Percentiles rank a stretch among this genome's conserved stretches.
Conservation (phyloP, 1,140 invertebrate genomes). For the Ostrea denselamellosa region DNA sequence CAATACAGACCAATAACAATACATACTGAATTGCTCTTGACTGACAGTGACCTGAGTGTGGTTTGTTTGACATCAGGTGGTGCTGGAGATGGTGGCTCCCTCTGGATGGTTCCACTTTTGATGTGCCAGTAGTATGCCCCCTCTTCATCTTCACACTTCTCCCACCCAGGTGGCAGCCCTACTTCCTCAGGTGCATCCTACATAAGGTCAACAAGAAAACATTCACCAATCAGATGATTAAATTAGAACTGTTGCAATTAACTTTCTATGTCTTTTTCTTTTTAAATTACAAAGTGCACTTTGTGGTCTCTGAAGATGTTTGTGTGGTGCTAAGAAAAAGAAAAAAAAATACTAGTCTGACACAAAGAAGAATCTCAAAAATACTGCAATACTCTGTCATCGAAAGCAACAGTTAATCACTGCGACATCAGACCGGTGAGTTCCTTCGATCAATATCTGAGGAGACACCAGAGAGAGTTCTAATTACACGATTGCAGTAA, state of each 20-base stretch:
- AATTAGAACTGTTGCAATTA: background rate
- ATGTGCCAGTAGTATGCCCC: constrained; percentile 99
- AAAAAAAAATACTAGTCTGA: background rate
- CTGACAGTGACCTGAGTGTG: constrained; percentile 67
- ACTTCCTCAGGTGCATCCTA: constrained; percentile 40
- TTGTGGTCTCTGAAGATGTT: background rate
- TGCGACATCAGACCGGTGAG: background rate
- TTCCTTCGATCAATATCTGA: background rate
- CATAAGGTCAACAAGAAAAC: background rate
- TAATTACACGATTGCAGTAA: constrained; percentile 27
- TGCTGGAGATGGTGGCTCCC: constrained; percentile 87
- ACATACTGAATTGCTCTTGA: constrained; percentile 70
- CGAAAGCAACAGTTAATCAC: constrained; percentile 33
- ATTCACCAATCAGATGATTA: background rate
- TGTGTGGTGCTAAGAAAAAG: background rate
- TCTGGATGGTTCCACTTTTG: constrained; percentile 97
- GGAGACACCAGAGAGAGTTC: constrained; percentile 26
- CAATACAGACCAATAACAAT: background rate
- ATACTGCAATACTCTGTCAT: background rate
- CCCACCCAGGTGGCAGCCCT: constrained; percentile 90
- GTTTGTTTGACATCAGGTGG: constrained; percentile 67
- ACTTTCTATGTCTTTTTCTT: background rate
- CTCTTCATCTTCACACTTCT: constrained; percentile 95
- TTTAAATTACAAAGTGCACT: background rate
- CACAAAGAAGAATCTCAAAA: background rate